phyloP scores from a whole-genome alignment of 2,888 invertebrate genomes.

The Fragum whitleyi region DNA sequence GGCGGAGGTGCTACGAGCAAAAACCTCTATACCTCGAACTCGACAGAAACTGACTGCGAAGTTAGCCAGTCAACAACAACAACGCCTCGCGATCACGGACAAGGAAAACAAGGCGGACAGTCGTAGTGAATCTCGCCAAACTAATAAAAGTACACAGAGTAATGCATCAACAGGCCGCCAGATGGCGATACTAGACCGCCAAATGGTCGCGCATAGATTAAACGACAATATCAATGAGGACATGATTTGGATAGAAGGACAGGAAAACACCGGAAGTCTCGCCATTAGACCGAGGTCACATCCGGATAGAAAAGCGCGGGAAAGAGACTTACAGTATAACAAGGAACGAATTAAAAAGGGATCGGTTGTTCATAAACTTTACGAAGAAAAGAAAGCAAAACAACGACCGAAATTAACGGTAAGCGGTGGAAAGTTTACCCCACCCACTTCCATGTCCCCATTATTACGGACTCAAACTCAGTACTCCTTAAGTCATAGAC shows the following conservation, averaged over 20 bases:
- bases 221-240: constrained; percentile 75
- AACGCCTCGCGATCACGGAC: constrained; percentile 34
- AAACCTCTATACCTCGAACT: constrained; percentile 39
- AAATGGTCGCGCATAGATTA: constrained; percentile 67
- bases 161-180: constrained; percentile 61
- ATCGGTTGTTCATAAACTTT: constrained; percentile 74
- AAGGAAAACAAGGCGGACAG: constrained; percentile 49
- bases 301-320: constrained; percentile 42
- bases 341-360: constrained; percentile 77
- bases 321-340: constrained; percentile 63
- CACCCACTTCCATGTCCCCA: constrained; percentile 73
- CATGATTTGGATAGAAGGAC: constrained; percentile 73
- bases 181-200: constrained; percentile 76
- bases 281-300: constrained; percentile 65
- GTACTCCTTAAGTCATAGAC: constrained; percentile 78
- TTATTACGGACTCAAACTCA: constrained; percentile 78
- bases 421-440: constrained; percentile 76
- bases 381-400: constrained; percentile 58
- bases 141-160: constrained; percentile 51
- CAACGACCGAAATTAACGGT: constrained; percentile 70
- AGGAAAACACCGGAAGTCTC: constrained; percentile 79
- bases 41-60: constrained; percentile 11
- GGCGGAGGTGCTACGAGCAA: constrained; percentile 30
- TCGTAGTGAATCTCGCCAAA: constrained; percentile 59
- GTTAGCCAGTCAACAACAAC: constrained; percentile 27